Base-by-base conservation (phyloP, 2,888 invertebrate species). In the Perizoma flavofasciatum region DNA sequence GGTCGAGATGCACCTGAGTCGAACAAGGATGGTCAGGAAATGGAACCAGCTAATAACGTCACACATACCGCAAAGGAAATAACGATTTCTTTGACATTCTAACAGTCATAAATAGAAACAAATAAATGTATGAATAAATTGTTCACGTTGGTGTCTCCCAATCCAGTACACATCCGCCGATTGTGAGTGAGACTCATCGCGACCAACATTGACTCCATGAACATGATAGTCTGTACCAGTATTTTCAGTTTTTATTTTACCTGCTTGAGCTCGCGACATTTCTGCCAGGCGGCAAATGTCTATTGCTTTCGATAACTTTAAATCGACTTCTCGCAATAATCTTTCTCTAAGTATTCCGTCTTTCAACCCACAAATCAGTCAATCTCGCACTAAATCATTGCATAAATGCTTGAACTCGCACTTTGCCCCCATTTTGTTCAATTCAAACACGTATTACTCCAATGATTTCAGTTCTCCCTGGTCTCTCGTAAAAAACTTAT, bases 1-100 rank as follows among this genome's bases (percentile, higher is more conserved):
- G 80, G 80, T 80, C 41, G 22, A 2, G 68, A 67, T 80, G 79
- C 80, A 80, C 79, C 80, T 80, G 79, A 47, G 76, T 54, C 73
- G 34, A 1, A 22, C 52, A 43, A 0, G 8, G 69, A 64, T 39
- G 4, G 56, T 48, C 6, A 0, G 11, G 4, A 22, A 22, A 52
- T 66, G 54, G 73, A 76, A 64, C 44, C 5, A 10, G 10, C 10
- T 4, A 40, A 40, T 40, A 7, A 37, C 8, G 22, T 22, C 22
- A 22, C 22, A 22, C 22, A 22, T 22, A 22, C 22, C 22, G 22
- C 22, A 3, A 22, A 2, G 22, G 22, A 22, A 22, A 22, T 2
- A 22, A 22, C 22, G 22, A 22, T 22, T 22, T 22, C 3, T 2
- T 22, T 22, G 3, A 22, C 1, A 22, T 22, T 22, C 22, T 22